Base-by-base conservation (phyloP, 2,113 vertebrate genomes). In the Procapra przewalskii region DNA sequence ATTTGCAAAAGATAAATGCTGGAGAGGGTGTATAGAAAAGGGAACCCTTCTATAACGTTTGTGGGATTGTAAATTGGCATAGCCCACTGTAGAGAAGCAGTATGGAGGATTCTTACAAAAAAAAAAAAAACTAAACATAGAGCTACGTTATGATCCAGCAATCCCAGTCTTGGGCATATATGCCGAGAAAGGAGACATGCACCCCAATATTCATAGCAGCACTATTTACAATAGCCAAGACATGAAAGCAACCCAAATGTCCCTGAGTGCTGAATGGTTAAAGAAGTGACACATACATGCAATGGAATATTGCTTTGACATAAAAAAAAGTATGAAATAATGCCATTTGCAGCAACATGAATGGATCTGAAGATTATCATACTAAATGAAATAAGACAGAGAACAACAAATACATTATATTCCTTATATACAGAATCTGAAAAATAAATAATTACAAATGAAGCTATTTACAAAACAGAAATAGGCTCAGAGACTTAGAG, bases 171-270 rank as follows among this genome's bases (percentile, higher is more conserved):
- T 43, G 40, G 12, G 23, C 40, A 17, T 7, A 14, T 43, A 43
- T 77, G 6, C 23, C 0, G 0, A 77, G 36, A 43, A 77, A 2
- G 71, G 40, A 27, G 27, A 27, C 23, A 27, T 14, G 11, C 23
- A 43, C 40, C 40, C 23, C 36, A 7, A 0, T 77, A 40, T 27
- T 77, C 36, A 77, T 7, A 77, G 40, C 12, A 43, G 40, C 36
- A 27, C 40, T 77, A 2, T 77, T 77, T 77, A 43, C 12, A 77
- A 77, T 77, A 77, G 23, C 23, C 71, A 77, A 43, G 36, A 27
- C 36, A 77, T 36, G 36, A 43, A 77, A 77, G 36, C 4, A 14
- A 43, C 23, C 23, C 23, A 13, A 27, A 77, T 43, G 40, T 77
- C 36, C 36, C 36, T 27, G 40, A 77, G 40, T 14, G 12, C 21